Conservation (phyloP, 2,113 vertebrate species). For the Ictidomys tridecemlineatus region DNA sequence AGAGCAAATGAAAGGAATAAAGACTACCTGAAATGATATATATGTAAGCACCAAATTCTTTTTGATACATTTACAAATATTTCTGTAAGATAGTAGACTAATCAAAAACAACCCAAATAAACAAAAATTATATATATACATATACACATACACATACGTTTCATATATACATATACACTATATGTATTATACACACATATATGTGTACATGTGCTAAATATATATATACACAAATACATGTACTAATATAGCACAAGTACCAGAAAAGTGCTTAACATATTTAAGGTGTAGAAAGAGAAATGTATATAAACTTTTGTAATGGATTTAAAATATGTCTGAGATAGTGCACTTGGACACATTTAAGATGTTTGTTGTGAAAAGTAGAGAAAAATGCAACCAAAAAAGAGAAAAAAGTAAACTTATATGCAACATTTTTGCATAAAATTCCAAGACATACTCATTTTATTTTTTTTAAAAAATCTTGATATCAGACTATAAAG, state of each 20-base stretch:
- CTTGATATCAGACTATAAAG: background rate
- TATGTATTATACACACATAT: background rate
- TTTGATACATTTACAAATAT: background rate
- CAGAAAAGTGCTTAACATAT: background rate
- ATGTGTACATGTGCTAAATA: background rate
- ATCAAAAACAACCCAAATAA: background rate
- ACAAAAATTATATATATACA: background rate
- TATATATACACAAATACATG: too few species aligned
- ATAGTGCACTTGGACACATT: background rate
- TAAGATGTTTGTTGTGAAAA: background rate
- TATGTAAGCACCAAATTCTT: background rate
- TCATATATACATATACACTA: background rate
- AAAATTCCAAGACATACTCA: background rate
- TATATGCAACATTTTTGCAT: background rate
- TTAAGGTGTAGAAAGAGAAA: background rate
- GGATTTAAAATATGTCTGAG: background rate
- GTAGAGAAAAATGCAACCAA: background rate
- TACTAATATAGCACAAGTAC: background rate
- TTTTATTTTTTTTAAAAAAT: background rate
- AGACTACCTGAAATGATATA: background rate
- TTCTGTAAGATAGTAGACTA: background rate
- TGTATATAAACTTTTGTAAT: background rate
- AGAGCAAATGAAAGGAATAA: background rate
- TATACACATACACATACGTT: background rate
- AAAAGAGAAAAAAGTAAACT: background rate